These are phyloP conservation scores for Fistularia commersonii DNA, from an alignment of 2,797 vertebrate genomes.

Conservation along the genomic window DNA sequence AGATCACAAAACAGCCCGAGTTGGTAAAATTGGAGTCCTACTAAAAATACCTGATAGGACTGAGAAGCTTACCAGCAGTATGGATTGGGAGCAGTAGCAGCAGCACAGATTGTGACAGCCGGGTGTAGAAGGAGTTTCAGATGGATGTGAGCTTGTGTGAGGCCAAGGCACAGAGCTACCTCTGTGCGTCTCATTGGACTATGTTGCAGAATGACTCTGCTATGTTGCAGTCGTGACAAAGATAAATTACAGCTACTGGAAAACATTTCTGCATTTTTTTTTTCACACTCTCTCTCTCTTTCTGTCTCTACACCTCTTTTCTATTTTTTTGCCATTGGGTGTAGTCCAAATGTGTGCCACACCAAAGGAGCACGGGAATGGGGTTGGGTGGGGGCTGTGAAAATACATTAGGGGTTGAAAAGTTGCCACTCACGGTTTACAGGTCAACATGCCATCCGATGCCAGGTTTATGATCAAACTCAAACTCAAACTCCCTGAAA, in stretches of 20 bases:
- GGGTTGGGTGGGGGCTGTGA: slow-evolving; percentile 24
- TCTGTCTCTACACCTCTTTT: slow-evolving; percentile 30
- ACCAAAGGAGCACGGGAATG: slow-evolving; percentile 50
- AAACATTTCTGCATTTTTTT: slow-evolving; percentile 64
- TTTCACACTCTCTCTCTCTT: slow-evolving; percentile 12
- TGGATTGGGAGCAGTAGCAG: slow-evolving; percentile 31
- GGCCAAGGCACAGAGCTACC: slow-evolving; percentile 73
- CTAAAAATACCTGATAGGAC: slow-evolving; percentile 64
- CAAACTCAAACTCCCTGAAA: slow-evolving; percentile 19
- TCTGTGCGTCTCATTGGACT: slow-evolving; percentile 72
- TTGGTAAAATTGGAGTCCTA: slow-evolving; percentile 48
- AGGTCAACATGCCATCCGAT: slow-evolving; percentile 46
- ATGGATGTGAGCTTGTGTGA: slow-evolving; percentile 71
- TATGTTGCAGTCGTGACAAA: slow-evolving; percentile 76
- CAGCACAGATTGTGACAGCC: slow-evolving; percentile 46
- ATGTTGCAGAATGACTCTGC: slow-evolving; percentile 75
- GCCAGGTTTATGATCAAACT: slow-evolving; percentile 28
- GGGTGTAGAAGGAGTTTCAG: slow-evolving; percentile 59
- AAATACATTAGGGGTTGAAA: slow-evolving; percentile 46
- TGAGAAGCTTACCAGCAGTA: slow-evolving; percentile 27
- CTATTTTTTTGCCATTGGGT: slow-evolving; percentile 50
- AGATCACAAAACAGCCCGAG: slow-evolving; percentile 47
- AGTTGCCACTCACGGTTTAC: slow-evolving; percentile 50
- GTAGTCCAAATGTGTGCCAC: slow-evolving; percentile 59
- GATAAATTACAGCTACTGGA: slow-evolving; percentile 78